A percentile compares a stretch with the other conserved stretches of the same genome.
Conservation (phyloP, 2,113 vertebrate species). For the Camelus dromedarius region DNA sequence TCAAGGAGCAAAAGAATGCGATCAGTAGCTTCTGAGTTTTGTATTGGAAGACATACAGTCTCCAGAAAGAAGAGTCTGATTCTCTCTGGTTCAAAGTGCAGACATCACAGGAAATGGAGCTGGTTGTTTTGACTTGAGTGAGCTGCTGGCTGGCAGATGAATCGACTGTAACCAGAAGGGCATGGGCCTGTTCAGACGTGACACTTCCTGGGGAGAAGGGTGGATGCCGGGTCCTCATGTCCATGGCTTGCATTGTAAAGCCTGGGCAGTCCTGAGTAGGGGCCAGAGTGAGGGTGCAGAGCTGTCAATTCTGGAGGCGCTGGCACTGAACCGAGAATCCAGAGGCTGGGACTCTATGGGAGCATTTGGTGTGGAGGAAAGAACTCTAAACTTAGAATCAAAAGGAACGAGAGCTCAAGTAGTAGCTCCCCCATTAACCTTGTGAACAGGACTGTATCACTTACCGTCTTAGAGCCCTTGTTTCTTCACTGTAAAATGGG, state of each 20-base stretch:
- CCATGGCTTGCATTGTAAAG: neutral
- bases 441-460: neutral
- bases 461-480: neutral
- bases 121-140: neutral
- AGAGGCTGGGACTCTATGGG: accelerated
- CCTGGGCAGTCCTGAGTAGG: neutral
- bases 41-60: neutral
- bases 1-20: neutral
- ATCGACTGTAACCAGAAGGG: neutral
- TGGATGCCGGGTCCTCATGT: neutral
- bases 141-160: neutral
- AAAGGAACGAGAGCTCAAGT: neutral
- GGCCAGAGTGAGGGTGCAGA: neutral
- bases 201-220: neutral
- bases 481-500: neutral
- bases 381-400: neutral
- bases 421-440: neutral
- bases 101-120: neutral
- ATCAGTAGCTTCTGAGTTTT: neutral
- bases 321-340: neutral
- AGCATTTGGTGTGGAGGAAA: neutral
- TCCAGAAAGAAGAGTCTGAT: neutral
- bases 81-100: neutral
- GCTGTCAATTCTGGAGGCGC: neutral
- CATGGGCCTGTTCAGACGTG: neutral